Base-by-base conservation (phyloP, 2,888 invertebrate species). In the Exephanes ischioxanthus region DNA sequence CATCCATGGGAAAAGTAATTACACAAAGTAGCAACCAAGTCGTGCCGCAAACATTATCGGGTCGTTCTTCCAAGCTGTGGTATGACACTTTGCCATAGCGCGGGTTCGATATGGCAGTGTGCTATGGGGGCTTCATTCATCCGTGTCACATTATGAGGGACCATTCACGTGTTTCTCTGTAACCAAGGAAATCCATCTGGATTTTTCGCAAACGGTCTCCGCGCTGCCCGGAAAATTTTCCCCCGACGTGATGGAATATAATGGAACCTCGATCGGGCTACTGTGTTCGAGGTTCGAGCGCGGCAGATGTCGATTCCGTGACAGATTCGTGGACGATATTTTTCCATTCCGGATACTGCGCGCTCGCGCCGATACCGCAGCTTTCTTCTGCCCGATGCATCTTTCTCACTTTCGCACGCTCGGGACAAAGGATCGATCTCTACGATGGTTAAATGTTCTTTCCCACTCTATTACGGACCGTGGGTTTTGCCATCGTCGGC, bases 281-380 rank as follows among this genome's bases (percentile, higher is more conserved):
- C 58, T 33, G 48, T 71, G 33, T n/a, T 37, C 37, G 30, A 30
- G 6, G 61, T 30, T 48, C 30, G 19, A 68, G 75, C 79, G 55
- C 51, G 68, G 72, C 77, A 87, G 86, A 87, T 84, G 86, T 58
- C 75, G 77, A 86, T 88, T 82, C 84, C 80, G 41, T 82, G 76
- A 80, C 83, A 71, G 77, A 80, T 85, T 61, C 72, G 82, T 71
- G 61, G n/a, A 53, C 77, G 77, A 77, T 67, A 77, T 55, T 77
- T 77, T 33, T 51, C 19, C 26, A n/a, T 16, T 5, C 19, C 37
- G 63, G 16, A 19, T 48, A 48, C 33, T 5, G 63, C n/a, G 30
- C 48, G 30, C n/a, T 30, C n/a, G 48, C 41, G 19, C 76, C 82
- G 73, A 85, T 85, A 81, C 63, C 70, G 61, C 48, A 30, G 55